These are phyloP conservation scores for Pseudopleuronectes americanus DNA, from an alignment of 2,797 vertebrate species.

Conservation along the genomic window DNA sequence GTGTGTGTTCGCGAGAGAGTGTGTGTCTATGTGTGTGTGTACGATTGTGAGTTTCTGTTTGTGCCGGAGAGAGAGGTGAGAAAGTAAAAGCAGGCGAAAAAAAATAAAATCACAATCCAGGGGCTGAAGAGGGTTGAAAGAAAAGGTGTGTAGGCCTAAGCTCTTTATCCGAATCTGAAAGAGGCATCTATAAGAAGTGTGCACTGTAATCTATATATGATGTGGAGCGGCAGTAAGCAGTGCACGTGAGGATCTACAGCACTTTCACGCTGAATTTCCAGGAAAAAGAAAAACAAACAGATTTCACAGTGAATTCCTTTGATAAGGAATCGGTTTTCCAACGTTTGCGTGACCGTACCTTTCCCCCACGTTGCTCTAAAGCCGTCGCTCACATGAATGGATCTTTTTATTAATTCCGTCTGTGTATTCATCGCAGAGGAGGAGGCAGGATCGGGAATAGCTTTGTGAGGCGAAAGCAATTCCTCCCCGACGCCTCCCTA, in stretches of 20 bases:
- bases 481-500: constrained; percentile 38
- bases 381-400: neutral
- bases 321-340: constrained; percentile 15
- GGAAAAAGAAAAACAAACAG: constrained; percentile 7
- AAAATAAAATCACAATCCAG: constrained; percentile 39
- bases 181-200: constrained; percentile 50
- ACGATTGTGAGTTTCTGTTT: constrained; percentile 41
- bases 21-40: constrained; percentile 1
- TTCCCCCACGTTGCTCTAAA: no score
- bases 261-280: constrained; percentile 41
- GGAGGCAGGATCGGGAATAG: constrained; percentile 2
- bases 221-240: constrained; percentile 20
- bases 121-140: constrained; percentile 62
- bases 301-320: constrained; percentile 28
- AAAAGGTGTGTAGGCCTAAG: constrained; percentile 68
- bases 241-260: constrained; percentile 20
- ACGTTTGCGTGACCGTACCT: no score
- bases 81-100: constrained; percentile 35
- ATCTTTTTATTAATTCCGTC: constrained; percentile 26
- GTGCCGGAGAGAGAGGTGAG: constrained; percentile 35
- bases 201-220: constrained; percentile 40
- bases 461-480: constrained; percentile 25
- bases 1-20: constrained; percentile 13
- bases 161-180: constrained; percentile 70
- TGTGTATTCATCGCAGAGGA: constrained; percentile 36